A percentile compares a stretch with the other conserved stretches of the same genome.
Conservation (phyloP, 2,797 vertebrate species). For the Coluber constrictor region DNA sequence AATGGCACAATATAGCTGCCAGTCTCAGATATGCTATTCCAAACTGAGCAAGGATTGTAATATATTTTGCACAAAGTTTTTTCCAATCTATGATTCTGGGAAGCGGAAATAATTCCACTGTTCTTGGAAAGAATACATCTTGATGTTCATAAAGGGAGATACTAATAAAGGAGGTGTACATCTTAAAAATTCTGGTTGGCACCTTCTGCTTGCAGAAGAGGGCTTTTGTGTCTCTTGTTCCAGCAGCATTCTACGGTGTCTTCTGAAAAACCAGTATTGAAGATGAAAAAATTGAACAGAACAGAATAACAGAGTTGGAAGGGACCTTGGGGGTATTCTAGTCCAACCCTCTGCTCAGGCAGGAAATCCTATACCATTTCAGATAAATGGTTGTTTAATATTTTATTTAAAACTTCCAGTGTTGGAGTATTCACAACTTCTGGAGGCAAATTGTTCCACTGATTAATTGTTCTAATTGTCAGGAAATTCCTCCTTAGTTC, state of each 20-base stretch:
- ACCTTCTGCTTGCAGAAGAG: not conserved
- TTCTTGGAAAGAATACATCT: not conserved
- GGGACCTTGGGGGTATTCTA: too few species aligned
- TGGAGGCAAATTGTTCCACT: too few species aligned
- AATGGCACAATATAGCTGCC: conserved; percentile 46
- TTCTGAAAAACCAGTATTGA: not conserved
- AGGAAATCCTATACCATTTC: too few species aligned
- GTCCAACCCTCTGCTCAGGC: too few species aligned
- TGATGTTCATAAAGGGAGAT: not conserved
- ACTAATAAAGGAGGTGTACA: not conserved
- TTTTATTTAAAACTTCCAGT: too few species aligned
- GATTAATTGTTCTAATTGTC: too few species aligned
- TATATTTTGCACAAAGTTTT: not conserved
- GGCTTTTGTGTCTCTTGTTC: too few species aligned
- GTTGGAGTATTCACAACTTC: too few species aligned
- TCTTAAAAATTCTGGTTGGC: not conserved
- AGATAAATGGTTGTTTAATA: too few species aligned
- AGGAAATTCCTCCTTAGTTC: too few species aligned
- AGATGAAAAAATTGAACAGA: not conserved
- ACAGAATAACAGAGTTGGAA: too few species aligned
- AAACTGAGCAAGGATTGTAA: conserved; percentile 20
- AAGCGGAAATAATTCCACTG: conserved; percentile 26
- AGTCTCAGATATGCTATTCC: conserved; percentile 54
- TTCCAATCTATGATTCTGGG: not conserved
- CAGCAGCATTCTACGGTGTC: not conserved